These are phyloP conservation scores for Rhynchopsitta pachyrhyncha DNA, from an alignment of 2,113 vertebrate genomes.

Conservation along the genomic window DNA sequence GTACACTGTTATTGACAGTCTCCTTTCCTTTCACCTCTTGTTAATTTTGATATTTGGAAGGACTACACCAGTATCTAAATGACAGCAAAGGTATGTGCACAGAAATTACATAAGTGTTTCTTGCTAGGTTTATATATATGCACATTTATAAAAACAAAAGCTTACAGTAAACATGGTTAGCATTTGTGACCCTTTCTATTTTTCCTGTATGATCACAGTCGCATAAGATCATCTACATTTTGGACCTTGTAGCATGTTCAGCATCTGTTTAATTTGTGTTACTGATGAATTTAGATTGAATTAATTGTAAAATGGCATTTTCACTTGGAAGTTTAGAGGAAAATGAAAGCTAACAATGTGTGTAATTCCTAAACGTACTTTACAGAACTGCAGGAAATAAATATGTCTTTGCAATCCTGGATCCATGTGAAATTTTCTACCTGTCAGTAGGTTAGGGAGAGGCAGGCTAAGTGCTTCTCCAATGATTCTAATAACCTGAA, in stretches of 20 bases:
- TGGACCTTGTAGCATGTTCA: not conserved
- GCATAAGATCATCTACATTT: not conserved
- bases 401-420: not conserved
- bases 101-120: not conserved
- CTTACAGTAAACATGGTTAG: not conserved
- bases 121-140: not conserved
- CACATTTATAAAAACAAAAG: not conserved
- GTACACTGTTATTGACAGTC: not conserved
- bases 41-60: conserved; percentile 5
- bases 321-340: not conserved
- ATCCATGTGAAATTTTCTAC: not conserved
- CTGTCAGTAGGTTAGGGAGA: not conserved
- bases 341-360: not conserved
- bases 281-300: not conserved
- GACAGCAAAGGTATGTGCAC: not conserved
- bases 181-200: not conserved
- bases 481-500: not conserved
- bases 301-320: not conserved
- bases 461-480: not conserved
- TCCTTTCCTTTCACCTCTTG: not conserved
- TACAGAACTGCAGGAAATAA: not conserved
- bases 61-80: not conserved
- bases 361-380: not conserved
- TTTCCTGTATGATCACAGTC: not conserved
- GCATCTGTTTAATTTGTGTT: not conserved